These are phyloP conservation scores for Cheumatopsyche charites DNA, from an alignment of 1,140 invertebrate species.

Conservation along the genomic window DNA sequence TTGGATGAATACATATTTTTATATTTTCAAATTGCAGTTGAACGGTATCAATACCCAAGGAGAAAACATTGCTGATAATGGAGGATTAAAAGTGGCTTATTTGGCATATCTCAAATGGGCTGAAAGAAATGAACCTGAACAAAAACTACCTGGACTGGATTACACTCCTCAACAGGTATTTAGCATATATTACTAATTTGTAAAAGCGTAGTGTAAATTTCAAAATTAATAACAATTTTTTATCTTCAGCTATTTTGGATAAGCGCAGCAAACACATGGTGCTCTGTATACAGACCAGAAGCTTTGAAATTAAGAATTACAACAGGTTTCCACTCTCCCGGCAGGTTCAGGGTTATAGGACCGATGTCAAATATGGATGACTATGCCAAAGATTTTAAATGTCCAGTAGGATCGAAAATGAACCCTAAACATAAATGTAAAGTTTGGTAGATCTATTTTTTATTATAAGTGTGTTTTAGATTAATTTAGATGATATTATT, in stretches of 20 bases:
- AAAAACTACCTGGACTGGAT: slow-evolving; percentile 70
- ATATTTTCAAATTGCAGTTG: slow-evolving; percentile 60
- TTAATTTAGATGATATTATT: no score
- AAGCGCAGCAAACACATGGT: slow-evolving; percentile 67
- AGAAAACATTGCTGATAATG: slow-evolving; percentile 94
- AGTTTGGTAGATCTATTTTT: slow-evolving; percentile 67
- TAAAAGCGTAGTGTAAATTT: no score
- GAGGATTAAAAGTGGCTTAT: slow-evolving; percentile 87
- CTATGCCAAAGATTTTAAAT: slow-evolving; percentile 87
- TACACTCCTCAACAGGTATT: slow-evolving; percentile 71
- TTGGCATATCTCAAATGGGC: slow-evolving; percentile 78
- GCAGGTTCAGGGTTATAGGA: slow-evolving; percentile 83
- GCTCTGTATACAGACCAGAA: slow-evolving; percentile 69
- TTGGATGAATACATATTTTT: not conserved
- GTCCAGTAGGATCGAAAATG: slow-evolving; percentile 80
- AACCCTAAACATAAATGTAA: slow-evolving; percentile 88
- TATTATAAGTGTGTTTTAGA: no score
- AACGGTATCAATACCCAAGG: slow-evolving; percentile 89
- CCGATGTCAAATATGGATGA: slow-evolving; percentile 89
- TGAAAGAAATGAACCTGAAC: slow-evolving; percentile 67
- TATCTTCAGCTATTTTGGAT: slow-evolving; percentile 68
- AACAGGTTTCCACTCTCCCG: slow-evolving; percentile 79
- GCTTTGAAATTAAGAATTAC: slow-evolving; percentile 75
- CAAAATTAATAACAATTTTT: no score
- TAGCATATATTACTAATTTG: not conserved